Evolutionary conservation across 2,113 vertebrate genomes (phyloP).

Genomic region (Centrocercus urophasianus): DNA sequence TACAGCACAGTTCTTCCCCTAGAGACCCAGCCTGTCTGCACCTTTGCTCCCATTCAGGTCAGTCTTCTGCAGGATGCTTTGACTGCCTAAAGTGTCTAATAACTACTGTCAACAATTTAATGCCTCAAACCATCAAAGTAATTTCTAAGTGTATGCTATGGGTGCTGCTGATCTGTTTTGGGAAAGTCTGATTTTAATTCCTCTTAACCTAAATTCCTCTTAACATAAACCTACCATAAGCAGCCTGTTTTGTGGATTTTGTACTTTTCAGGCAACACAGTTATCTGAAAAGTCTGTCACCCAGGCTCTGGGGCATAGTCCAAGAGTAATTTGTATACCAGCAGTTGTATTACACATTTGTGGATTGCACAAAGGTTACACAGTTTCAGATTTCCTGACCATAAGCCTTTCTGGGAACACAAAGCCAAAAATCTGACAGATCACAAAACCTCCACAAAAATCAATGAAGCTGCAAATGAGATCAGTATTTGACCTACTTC

Average conservation of each 20-base stretch:
- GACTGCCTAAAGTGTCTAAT: neutral
- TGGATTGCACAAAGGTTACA: neutral
- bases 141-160: neutral
- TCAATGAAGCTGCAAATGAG: neutral
- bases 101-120: neutral
- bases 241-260: neutral
- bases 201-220: neutral
- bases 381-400: slow-evolving; percentile 5
- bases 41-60: neutral
- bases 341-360: neutral
- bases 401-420: neutral
- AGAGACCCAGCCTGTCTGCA: neutral
- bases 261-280: neutral
- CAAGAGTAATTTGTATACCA: neutral
- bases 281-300: neutral
- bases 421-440: neutral
- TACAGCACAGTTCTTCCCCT: neutral
- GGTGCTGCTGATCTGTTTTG: neutral
- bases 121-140: neutral
- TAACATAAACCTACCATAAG: neutral
- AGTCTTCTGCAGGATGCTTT: neutral
- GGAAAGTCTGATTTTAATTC: neutral
- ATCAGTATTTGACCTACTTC: neutral
- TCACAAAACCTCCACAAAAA: neutral
- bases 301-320: neutral